A percentile compares a stretch with the other conserved stretches of the same genome.
These are phyloP conservation scores for Ivindomyrus marchei DNA, from an alignment of 2,113 vertebrate genomes.

Conservation along the genomic window DNA sequence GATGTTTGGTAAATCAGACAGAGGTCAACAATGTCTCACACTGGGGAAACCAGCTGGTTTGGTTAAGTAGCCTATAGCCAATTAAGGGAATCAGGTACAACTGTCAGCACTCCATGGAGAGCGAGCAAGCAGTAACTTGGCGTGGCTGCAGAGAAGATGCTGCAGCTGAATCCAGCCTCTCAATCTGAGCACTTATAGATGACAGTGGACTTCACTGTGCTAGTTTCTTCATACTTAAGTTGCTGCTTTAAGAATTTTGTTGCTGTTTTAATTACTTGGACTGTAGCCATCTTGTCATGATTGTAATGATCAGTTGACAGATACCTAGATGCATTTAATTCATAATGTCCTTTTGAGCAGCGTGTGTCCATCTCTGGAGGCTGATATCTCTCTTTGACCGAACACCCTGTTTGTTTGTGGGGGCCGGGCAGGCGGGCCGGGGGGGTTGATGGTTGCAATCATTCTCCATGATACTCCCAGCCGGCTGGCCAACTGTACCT, in stretches of 20 bases:
- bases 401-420: background rate
- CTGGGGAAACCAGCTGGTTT: background rate
- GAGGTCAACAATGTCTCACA: background rate
- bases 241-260: background rate
- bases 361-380: background rate
- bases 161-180: background rate
- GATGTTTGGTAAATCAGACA: background rate
- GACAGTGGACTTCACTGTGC: background rate
- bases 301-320: constrained; percentile 3
- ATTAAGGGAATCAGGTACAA: too few species aligned
- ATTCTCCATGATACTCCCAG: background rate
- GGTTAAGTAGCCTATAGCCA: background rate
- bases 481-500: background rate
- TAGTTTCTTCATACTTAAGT: background rate
- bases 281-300: background rate
- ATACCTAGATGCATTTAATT: background rate
- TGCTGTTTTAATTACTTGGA: background rate
- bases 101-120: background rate
- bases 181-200: background rate
- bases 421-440: background rate
- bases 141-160: background rate
- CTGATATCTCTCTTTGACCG: background rate
- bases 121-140: background rate
- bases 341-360: background rate
- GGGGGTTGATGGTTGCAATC: background rate